Evolutionary conservation across 2,113 vertebrate genomes (phyloP).

Genomic region (Cichladusa arquata): DNA sequence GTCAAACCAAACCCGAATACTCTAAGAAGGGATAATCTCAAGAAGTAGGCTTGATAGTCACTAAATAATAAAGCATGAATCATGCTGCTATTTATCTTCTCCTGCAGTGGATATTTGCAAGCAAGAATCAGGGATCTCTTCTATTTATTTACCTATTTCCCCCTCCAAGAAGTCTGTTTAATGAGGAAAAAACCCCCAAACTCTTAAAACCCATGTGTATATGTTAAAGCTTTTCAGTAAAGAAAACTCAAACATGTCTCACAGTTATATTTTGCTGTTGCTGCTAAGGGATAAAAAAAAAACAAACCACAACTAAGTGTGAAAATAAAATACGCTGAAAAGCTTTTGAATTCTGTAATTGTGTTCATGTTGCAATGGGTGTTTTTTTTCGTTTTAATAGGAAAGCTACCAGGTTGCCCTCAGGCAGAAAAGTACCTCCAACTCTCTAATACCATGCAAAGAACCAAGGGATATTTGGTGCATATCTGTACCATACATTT

Average conservation of each 20-base stretch:
- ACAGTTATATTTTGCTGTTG: not conserved
- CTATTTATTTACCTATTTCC: not conserved
- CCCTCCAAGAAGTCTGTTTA: not conserved
- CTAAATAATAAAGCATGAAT: not conserved
- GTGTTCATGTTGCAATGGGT: not conserved
- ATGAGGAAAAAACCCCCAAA: not conserved
- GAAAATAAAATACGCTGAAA: not conserved
- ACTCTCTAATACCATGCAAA: not conserved
- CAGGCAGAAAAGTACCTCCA: not conserved
- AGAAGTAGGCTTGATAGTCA: not conserved
- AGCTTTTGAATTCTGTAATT: not conserved
- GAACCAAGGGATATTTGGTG: not conserved
- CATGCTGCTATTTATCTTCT: not conserved
- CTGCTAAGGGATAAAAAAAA: not conserved
- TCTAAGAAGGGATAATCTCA: not conserved
- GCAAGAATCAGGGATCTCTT: not conserved
- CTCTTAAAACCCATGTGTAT: not conserved
- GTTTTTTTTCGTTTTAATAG: not conserved
- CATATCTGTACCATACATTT: not conserved
- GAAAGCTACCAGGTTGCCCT: not conserved
- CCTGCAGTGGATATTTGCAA: not conserved
- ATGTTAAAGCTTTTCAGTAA: not conserved
- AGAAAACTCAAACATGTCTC: not conserved
- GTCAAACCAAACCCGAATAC: not conserved
- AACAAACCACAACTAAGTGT: not conserved